Evolutionary conservation across 64 coral and sea anemone genomes (phyloP), one percentile per base, ranked within the genome.

Genomic region (Pocillopora damicornis): DNA sequence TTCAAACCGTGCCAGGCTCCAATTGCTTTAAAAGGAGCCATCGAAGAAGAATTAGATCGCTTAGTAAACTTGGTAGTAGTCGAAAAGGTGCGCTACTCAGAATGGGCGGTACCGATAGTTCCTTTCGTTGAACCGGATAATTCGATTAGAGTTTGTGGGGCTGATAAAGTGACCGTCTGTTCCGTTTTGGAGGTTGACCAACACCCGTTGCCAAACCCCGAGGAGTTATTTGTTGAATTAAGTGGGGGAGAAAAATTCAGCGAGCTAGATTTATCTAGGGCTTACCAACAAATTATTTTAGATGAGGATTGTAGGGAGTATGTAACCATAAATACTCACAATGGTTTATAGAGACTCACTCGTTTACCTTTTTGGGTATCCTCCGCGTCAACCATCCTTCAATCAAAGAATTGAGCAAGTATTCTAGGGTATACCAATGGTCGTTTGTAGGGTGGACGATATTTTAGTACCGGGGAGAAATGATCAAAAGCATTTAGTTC

Each of bases 81-180:
- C 0, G 1, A 61, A 61, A 61, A 61, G 60, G 60, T 61, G 86
- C 83, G 38, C 51, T 4, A 87, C 80, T 20, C 82, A 93, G 58
- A 86, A 86, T 36, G 81, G 82, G 35, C 77, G 88, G 59, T 93
- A 42, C 72, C 38, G 60, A 75, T 75, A n/a, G 73, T 20, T 76
- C 30, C 83, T 23, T 78, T 75, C 81, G 36, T 93, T 35, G 81
- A 92, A 14, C 42, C 38, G 18, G 75, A 84, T 14, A 30, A 14
- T 84, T 84, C 20, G 79, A 87, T 83, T 20, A 25, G 72, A 26
- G 18, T 91, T 60, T 91, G 89, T 59, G 80, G 89, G 37, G 80
- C 13, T 87, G 87, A 87, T 74, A 9, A 87, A 92, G 42, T 84
- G 83, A 9, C 75, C 74, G 17, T 74, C 90, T 60, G 82, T 87